These are phyloP conservation scores for Neogobius melanostomus DNA, from an alignment of 2,113 vertebrate species.

Conservation along the genomic window DNA sequence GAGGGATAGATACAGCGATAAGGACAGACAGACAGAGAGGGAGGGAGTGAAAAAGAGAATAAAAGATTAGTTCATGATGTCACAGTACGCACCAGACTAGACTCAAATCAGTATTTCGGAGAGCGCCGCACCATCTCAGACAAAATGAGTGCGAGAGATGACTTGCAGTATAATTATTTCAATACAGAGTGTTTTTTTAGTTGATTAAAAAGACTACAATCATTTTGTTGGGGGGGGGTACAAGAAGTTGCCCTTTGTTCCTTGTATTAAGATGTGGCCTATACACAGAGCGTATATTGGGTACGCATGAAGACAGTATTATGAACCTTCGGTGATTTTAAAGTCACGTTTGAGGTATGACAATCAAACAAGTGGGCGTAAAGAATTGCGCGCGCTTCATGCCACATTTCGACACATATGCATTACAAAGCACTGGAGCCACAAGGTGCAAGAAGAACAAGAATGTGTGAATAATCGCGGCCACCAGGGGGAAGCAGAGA, in stretches of 20 bases:
- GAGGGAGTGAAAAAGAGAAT: constrained; percentile 57
- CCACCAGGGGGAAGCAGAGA: constrained; percentile 74
- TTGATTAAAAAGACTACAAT: constrained; percentile 10
- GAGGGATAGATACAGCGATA: constrained; percentile 30
- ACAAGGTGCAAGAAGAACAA: constrained; percentile 50
- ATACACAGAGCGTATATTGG: constrained; percentile 5
- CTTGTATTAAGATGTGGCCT: background rate
- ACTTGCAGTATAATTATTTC: constrained; percentile 53
- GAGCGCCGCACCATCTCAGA: constrained; percentile 58
- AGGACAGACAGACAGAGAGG: constrained; percentile 38
- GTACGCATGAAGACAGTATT: constrained; percentile 5
- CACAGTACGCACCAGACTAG: constrained; percentile 57
- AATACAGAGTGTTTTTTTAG: constrained; percentile 33
- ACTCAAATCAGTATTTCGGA: constrained; percentile 63
- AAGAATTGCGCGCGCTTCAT: constrained; percentile 17
- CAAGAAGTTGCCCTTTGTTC: background rate
- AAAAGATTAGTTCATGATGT: constrained; percentile 70
- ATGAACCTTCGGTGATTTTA: background rate
- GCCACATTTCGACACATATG: constrained; percentile 45
- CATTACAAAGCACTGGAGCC: constrained; percentile 42
- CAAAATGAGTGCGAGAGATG: constrained; percentile 56
- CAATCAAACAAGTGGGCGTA: background rate
- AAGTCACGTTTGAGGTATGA: constrained; percentile 9
- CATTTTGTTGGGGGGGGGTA: background rate
- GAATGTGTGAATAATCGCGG: constrained; percentile 55